phyloP scores from a whole-genome alignment of 2,113 vertebrate genomes.

The Ibidorhyncha struthersii region DNA sequence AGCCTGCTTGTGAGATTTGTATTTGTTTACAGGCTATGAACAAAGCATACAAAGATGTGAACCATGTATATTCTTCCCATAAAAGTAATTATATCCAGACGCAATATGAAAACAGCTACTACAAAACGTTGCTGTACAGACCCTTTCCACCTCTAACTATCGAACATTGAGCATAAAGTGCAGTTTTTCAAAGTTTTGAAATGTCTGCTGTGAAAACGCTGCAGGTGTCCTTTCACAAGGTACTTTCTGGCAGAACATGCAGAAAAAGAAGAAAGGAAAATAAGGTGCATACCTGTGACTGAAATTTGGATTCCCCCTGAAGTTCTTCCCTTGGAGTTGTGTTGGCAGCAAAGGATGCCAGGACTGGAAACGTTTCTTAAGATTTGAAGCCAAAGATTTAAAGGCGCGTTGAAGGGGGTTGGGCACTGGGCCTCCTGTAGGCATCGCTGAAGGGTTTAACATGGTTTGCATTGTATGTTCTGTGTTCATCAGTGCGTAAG shows the following conservation, averaged over 20 bases:
- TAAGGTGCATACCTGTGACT: not conserved
- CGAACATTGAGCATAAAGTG: not conserved
- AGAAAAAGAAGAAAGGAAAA: not conserved
- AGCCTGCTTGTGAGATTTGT: not conserved
- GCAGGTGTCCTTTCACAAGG: not conserved
- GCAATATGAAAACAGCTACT: not conserved
- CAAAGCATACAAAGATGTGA: not conserved
- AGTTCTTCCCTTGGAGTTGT: not conserved
- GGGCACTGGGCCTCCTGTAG: not conserved
- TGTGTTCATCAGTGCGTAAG: not conserved
- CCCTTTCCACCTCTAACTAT: not conserved
- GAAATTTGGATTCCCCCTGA: not conserved
- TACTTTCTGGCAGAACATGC: not conserved
- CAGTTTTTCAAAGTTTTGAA: not conserved
- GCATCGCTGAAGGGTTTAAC: not conserved
- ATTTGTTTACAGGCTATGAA: not conserved
- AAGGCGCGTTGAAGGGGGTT: not conserved
- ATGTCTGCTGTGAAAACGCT: not conserved
- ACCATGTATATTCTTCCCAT: not conserved
- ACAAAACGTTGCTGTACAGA: not conserved
- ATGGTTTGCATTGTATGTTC: not conserved
- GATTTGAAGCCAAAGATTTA: not conserved
- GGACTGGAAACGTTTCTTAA: not conserved
- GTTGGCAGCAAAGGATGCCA: not conserved
- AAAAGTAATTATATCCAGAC: conserved; percentile 23